A percentile compares a stretch with the other conserved stretches of the same genome.
phyloP scores from a whole-genome alignment of 2,888 invertebrate genomes.

The Amphipyra berbera region DNA sequence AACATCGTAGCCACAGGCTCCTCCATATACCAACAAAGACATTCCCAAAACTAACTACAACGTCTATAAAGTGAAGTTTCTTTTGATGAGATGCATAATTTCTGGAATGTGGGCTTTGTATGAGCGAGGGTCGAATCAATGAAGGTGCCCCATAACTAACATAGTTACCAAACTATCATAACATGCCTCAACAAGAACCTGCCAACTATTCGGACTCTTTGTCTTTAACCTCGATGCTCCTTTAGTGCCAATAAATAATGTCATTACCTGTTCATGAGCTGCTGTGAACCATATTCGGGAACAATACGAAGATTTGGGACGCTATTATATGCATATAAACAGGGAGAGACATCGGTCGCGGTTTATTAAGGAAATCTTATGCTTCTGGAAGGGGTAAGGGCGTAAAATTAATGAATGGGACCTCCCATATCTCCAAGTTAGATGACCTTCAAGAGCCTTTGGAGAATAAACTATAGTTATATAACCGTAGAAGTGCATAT shows the following conservation, averaged over 20 bases:
- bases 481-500: constrained; percentile 39
- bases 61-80: constrained; percentile 53
- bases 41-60: constrained; percentile 50
- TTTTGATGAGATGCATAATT: constrained; percentile 59
- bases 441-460: constrained; percentile 55
- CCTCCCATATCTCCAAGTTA: constrained; percentile 56
- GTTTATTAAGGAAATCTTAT: constrained; percentile 76
- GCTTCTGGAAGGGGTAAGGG: constrained; percentile 59
- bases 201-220: constrained; percentile 79
- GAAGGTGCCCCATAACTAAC: constrained; percentile 61
- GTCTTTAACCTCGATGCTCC: constrained; percentile 72
- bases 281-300: constrained; percentile 80
- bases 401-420: constrained; percentile 61
- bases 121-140: constrained; percentile 60
- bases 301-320: constrained; percentile 85
- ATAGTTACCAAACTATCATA: constrained; percentile 75
- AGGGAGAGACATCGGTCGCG: constrained; percentile 75
- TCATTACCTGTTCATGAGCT: constrained; percentile 85
- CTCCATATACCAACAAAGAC: constrained; percentile 48
- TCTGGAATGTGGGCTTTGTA: constrained; percentile 49
- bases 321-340: constrained; percentile 84
- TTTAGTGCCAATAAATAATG: constrained; percentile 86
- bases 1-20: constrained; percentile 8
- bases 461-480: constrained; percentile 48
- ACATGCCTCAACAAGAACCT: constrained; percentile 69